Base-by-base conservation (phyloP, 1,140 invertebrate species). In the Drosophila novamexicana region DNA sequence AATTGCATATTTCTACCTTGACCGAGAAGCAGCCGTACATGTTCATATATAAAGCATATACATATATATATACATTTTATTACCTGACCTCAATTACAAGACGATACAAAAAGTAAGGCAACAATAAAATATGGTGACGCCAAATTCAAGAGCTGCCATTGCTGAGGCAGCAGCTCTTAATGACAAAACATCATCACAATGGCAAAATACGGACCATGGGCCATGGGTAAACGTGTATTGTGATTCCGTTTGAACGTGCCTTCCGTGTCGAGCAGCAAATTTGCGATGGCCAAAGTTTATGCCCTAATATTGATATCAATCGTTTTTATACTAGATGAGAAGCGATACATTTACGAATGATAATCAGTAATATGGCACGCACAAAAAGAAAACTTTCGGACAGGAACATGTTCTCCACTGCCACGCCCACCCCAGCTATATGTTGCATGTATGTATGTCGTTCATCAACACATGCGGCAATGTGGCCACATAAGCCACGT, bases 271-370 rank as follows among this genome's bases (percentile, higher is more conserved):
- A 57, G 53, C 40, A 54, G 56, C 69, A 77, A 50, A 40, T 61
- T 69, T 64, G 59, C 63, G 61, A 75, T 75, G 65, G 65, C 18
- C 64, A 57, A 66, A 75, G 75, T 75, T 78, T 52, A 76, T 79
- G 73, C 47, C 62, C 67, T 40, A 64, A 86, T 88, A 86, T 86
- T 86, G 83, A 86, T 88, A 86, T 83, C 83, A 86, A 86, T 89
- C 83, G 83, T 86, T 86, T 88, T 86, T 86, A 70, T 82, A 58
- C 47, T 40, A 61, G 61, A 66, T 64, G 49, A 54, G 61, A 66
- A 66, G 54, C 54, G 52, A 67, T 74, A 47, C 65, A 77, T 67
- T 61, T 75, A 65, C 53, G 14, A 69, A 68, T 54, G 42, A 67
- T 75, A 85, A 85, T 81, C 78, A 81, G 52, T 56, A 79, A 81